Evolutionary conservation across 1,140 invertebrate species (phyloP), one percentile per base, ranked within the genome.

Genomic region (Anadara kagoshimensis): DNA sequence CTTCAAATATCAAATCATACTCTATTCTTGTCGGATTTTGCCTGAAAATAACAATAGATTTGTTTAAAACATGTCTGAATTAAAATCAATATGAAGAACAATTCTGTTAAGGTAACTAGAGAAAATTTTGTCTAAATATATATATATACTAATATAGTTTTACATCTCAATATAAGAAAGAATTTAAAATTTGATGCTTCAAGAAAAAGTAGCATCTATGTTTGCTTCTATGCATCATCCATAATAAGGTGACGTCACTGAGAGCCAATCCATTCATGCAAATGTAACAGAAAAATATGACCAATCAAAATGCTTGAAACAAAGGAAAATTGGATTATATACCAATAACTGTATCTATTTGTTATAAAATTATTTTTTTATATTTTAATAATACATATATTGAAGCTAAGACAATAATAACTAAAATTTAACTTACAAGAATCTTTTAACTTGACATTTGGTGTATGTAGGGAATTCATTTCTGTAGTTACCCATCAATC

Each of bases 1-100:
- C 73, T 53, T 75, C 73, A 41, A 75, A 75, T 5, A 57, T 66
- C 61, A 75, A 16, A 43, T 75, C 73, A 61, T 69, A 63, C 10
- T 56, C 45, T 12, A 56, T 63, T n/a, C 66, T 51, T 8, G 54
- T 59, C 3, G 73, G 73, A 36, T 75, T 75, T 45, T 75, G 69
- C 20, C 73, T 75, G 22, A 12, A 58, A 62, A 58, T 44, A 45
- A 58, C 11, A 16, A 36, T 41, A 16, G 1, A 41, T 20, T 20
- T 61, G 4, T 61, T 2, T 58, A n/a, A n/a, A 16, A 58, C 5
- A 22, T 22, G 2, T 5, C 5, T 16, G 1, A 58, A 29, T 14
- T 1, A 4, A 29, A 29, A 14, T 20, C 16, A 4, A 14, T n/a
- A 20, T n/a, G n/a, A n/a, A n/a, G 5, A 20, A 58, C 16, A 16